Percentiles rank a stretch among this genome's conserved stretches.
Conservation (phyloP, 2,797 vertebrate species). For the Syngnathus rostellatus region DNA sequence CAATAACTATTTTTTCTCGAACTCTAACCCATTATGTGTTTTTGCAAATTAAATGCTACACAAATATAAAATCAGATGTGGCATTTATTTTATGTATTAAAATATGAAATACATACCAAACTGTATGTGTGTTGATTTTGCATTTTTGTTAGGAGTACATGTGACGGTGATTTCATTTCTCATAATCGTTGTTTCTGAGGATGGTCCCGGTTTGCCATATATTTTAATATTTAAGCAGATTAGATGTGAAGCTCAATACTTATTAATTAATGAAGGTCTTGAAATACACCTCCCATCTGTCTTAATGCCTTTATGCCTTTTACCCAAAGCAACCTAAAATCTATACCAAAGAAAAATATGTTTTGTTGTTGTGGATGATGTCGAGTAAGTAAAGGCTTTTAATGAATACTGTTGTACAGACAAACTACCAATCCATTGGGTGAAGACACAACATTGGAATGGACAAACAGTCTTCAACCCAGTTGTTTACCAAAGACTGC, state of each 20-base stretch:
- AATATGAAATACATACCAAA: not conserved
- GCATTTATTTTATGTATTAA: not conserved
- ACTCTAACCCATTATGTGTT: not conserved
- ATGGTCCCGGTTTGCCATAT: not conserved
- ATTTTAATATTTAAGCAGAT: not conserved
- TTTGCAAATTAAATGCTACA: not conserved
- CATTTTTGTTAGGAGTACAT: not conserved
- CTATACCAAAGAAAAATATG: not conserved
- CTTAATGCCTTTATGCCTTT: not conserved
- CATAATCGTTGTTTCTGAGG: not conserved
- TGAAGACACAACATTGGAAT: not conserved
- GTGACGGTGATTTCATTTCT: not conserved
- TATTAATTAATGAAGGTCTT: not conserved
- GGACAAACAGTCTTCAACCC: conserved; percentile 4
- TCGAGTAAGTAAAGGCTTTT: conserved; percentile 65
- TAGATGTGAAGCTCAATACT: not conserved
- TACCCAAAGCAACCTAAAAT: not conserved
- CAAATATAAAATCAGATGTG: not conserved
- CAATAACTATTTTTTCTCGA: not conserved
- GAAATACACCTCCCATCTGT: not conserved
- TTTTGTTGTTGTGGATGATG: conserved; percentile 50
- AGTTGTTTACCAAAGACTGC: conserved; percentile 10
- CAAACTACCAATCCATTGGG: not conserved
- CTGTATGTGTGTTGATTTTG: not conserved
- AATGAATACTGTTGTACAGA: conserved; percentile 24